Evolutionary conservation across 2,797 vertebrate genomes (phyloP), one percentile per base, ranked within the genome.

Genomic region (Heteromormyrus szaboi): DNA sequence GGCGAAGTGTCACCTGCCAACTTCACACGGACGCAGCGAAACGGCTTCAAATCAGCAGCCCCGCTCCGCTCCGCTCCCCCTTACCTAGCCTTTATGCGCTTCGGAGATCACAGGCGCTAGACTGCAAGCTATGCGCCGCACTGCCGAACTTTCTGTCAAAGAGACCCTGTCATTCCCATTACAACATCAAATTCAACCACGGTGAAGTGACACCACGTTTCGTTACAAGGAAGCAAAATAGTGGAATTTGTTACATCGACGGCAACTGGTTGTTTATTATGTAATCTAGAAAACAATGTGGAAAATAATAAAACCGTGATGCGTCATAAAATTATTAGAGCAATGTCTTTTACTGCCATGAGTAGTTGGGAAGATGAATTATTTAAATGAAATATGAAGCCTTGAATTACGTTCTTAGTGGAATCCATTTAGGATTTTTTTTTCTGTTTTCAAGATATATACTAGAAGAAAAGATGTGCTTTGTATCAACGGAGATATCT

Each of bases 31-130:
- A 97, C 96, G 96, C 14, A 97, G 97, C 96, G 96, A 97, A 98
- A 97, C 97, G 98, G 98, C 97, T 98, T 99, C 97, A 98, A 98
- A 99, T 99, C 98, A 98, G 97, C 98, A 98, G 97, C 97, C 97
- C 96, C 95, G 96, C 97, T 98, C 98, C 98, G 97, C 97, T 96
- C 96, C 96, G 22, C 96, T 22, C 56, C 56, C 96, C 94, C 95
- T 96, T 95, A 95, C 94, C 94, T 95, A 93, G 53, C 85, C 96
- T 95, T 96, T 94, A 95, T 94, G 93, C 94, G 95, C 93, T 94
- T 94, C 94, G 93, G 93, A 91, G 92, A 93, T 93, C 96, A 96
- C 95, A 97, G 96, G 22, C 22, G 62, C 59, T 17, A 65, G 11
- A 56, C 56, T 87, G 56, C 46, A 4, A 65, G 56, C 37, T 48